Evolutionary conservation across 2,113 vertebrate species (phyloP), one percentile per base, ranked within the genome.

Genomic region (Charina bottae): DNA sequence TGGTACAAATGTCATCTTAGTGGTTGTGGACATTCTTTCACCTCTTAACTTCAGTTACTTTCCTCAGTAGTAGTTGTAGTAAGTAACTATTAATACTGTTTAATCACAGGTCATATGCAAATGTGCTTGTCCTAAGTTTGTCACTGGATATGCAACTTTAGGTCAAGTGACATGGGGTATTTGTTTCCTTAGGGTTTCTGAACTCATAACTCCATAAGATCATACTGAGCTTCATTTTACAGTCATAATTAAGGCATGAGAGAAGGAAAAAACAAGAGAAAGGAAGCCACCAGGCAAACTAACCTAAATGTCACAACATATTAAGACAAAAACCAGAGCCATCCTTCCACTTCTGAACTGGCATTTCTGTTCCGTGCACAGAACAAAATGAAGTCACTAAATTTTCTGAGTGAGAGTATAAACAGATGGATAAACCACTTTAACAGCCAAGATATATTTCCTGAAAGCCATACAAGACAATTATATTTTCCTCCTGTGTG

Each of bases 271-370:
- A 58, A 6, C 88, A 85, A 88, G 83, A 93, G 92, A 96, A 96
- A 96, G 93, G 94, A 96, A 96, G 84, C 93, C 91, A 93, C 92
- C 93, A 94, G 95, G 89, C 86, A 96, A 94, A 96, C 94, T 94
- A 96, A 95, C 93, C 89, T 93, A 95, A 95, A 92, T 94, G 93
- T 90, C 90, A 94, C 94, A 94, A 95, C 96, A 95, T 95, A 94
- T 94, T 94, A 95, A 94, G 96, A 96, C 96, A 96, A 96, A 97
- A 96, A 96, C 92, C 96, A 97, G 96, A 97, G 93, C 94, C 90
- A 94, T 95, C 93, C 33, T 95, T 94, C 95, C 96, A 96, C 93
- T 95, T 96, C 95, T 95, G 95, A 96, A 96, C 95, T 95, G 94
- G 93, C 92, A 96, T 97, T 96, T 95, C 96, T 95, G 95, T 95